These are phyloP conservation scores for Epinephelus moara DNA, from an alignment of 2,113 vertebrate genomes.

Conservation along the genomic window DNA sequence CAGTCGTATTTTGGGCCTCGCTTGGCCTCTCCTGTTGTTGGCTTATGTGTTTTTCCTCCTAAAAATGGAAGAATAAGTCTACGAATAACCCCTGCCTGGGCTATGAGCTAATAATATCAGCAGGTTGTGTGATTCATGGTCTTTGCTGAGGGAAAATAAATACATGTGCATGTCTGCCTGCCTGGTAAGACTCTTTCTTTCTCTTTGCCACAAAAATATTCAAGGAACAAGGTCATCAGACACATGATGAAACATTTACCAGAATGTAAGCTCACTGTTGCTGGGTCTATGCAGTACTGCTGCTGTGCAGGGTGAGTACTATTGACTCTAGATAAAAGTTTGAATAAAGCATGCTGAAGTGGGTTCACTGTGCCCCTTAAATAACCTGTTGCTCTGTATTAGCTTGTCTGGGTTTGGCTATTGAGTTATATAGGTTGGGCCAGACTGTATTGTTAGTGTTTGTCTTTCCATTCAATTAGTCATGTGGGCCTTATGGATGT, in stretches of 20 bases:
- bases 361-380: constrained; percentile 46
- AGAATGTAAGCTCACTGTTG: constrained; percentile 34
- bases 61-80: constrained; percentile 71
- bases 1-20: constrained; percentile 73
- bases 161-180: constrained; percentile 23
- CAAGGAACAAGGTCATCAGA: constrained; percentile 42
- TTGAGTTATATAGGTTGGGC: constrained; percentile 5
- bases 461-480: neutral
- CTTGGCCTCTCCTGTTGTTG: constrained; percentile 61
- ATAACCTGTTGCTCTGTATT: constrained; percentile 42
- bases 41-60: constrained; percentile 64
- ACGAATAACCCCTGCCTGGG: constrained; percentile 41
- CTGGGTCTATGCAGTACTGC: constrained; percentile 40
- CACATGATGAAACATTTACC: constrained; percentile 53
- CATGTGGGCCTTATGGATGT: neutral
- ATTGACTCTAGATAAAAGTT: constrained; percentile 74
- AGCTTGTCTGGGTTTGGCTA: constrained; percentile 40
- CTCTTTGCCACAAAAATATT: constrained; percentile 5
- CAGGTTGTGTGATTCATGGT: constrained; percentile 62
- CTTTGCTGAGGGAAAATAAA: constrained; percentile 48
- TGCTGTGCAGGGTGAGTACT: constrained; percentile 48
- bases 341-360: constrained; percentile 62
- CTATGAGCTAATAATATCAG: constrained; percentile 66
- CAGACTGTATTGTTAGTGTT: constrained; percentile 24
- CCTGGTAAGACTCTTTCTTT: constrained; percentile 14